Conservation (phyloP, 2,888 invertebrate species). For the Dugesia japonica region DNA sequence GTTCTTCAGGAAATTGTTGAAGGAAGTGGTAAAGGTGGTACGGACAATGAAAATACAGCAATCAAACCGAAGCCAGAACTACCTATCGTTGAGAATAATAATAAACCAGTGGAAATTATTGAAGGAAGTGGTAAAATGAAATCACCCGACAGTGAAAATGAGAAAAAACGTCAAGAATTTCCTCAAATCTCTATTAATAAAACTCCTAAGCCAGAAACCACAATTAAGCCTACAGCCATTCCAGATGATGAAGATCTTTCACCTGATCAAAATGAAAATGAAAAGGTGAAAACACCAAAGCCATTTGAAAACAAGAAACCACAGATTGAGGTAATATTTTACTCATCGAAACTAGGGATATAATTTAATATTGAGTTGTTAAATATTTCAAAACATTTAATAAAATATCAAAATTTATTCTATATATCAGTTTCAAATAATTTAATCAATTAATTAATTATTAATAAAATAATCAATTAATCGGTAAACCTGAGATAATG, state of each 20-base stretch:
- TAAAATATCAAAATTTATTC: no score
- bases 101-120: not conserved
- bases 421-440: no score
- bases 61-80: not conserved
- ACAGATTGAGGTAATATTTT: not conserved
- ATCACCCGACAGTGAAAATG: not conserved
- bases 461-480: no score
- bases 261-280: not conserved
- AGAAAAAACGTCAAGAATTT: not conserved
- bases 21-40: not conserved
- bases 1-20: not conserved
- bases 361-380: no score
- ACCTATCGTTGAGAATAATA: not conserved
- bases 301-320: not conserved
- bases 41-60: not conserved
- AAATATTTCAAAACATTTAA: no score
- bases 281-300: not conserved
- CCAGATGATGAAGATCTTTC: slow-evolving; percentile 2
- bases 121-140: not conserved
- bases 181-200: not conserved
- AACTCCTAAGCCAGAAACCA: not conserved
- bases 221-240: not conserved
- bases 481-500: no score
- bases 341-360: no score
- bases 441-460: no score